These are phyloP conservation scores for Piprites chloris DNA, from an alignment of 2,113 vertebrate species.

Conservation along the genomic window DNA sequence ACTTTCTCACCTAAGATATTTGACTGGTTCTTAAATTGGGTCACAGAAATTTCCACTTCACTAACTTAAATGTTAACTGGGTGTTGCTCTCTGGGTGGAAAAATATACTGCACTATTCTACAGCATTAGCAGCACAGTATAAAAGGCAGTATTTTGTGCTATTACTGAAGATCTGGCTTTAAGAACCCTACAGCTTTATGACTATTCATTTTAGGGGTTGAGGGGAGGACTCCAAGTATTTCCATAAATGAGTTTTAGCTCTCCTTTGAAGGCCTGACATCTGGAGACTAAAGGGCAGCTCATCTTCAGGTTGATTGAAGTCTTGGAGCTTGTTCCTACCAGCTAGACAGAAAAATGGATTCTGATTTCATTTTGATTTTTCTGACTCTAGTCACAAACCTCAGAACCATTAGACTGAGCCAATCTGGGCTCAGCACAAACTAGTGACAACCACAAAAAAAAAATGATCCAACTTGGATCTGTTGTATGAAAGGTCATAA, in stretches of 20 bases:
- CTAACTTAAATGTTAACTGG: conserved; percentile 45
- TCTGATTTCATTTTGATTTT: conserved; percentile 1
- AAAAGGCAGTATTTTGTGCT: conserved; percentile 4
- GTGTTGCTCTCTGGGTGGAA: conserved; percentile 20
- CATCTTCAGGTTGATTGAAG: not conserved
- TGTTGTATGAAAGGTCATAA: not conserved
- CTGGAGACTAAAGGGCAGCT: not conserved
- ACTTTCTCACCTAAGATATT: conserved; percentile 44
- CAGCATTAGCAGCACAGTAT: not conserved
- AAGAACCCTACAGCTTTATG: not conserved
- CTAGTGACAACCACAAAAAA: not conserved
- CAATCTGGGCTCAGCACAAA: not conserved
- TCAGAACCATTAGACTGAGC: not conserved
- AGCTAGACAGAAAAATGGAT: not conserved
- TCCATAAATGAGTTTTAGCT: conserved; percentile 11
- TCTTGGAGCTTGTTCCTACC: not conserved
- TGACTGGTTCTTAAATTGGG: conserved; percentile 40
- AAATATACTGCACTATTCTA: conserved; percentile 1
- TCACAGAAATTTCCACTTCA: conserved; percentile 44
- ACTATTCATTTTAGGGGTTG: conserved; percentile 1
- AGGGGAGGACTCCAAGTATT: not conserved
- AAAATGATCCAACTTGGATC: not conserved
- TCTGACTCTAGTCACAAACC: not conserved
- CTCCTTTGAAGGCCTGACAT: not conserved
- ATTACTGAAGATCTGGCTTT: not conserved